Evolutionary conservation across 2,797 vertebrate genomes (phyloP), one percentile per base, ranked within the genome.

Genomic region (Myotis planiceps): DNA sequence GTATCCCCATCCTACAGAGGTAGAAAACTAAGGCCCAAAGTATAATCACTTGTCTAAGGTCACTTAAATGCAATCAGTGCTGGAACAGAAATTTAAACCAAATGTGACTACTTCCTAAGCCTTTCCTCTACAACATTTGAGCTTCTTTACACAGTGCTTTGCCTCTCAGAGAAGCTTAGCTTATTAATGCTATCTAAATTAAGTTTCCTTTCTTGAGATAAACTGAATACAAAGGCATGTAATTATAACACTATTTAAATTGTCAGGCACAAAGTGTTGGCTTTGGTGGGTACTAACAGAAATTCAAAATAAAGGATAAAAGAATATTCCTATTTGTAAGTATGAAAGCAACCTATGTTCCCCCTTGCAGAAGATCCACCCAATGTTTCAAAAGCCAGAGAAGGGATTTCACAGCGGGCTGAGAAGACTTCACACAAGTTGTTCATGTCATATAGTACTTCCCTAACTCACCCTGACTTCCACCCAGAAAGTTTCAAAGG

Each of bases 281-380:
- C 75, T 91, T 86, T 87, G 32, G 16, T 58, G 69, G 42, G 12
- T 39, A 34, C 2, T 79, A 10, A 84, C 63, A 65, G 19, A 81
- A 95, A 93, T 84, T 85, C 60, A 87, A 93, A 94, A 83, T 75
- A 49, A 49, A 63, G 29, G 4, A 91, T 72, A 75, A 84, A 68
- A 79, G 27, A 84, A 29, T 13, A 88, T 63, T 66, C 39, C 47
- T 66, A 45, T 75, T 69, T 29, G 29, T 6, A 79, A 34, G 7
- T 71, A 23, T 63, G 4, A 74, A 76, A 87, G 39, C 29, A 78
- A 27, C 0, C 1, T 19, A n/a, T 65, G n/a, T n/a, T 53, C 5
- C 3, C 16, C 10, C 34, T 78, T 53, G 32, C 6, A 4, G 60
- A 68, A 91, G 66, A 66, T 6, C 60, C 42, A 94, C 80, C 15